phyloP scores from a whole-genome alignment of 2,797 vertebrate species.

The Pangasius macronema region DNA sequence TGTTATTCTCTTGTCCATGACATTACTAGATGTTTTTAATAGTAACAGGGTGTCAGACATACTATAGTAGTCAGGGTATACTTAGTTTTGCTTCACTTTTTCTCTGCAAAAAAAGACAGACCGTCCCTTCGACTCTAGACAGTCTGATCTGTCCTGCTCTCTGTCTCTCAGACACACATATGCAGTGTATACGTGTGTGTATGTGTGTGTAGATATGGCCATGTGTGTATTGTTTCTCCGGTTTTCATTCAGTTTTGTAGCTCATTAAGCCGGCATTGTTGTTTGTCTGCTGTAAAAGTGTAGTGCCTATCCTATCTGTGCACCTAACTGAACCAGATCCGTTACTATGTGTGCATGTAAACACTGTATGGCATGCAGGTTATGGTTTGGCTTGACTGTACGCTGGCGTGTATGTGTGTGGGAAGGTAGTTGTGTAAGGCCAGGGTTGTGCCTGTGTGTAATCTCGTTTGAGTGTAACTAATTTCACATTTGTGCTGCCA shows the following conservation, averaged over 20 bases:
- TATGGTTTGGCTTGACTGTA: not conserved
- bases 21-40: not conserved
- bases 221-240: conserved; percentile 55
- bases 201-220: conserved; percentile 12
- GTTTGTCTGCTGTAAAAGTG: conserved; percentile 38
- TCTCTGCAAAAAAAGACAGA: too few species aligned
- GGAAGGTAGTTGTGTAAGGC: not conserved
- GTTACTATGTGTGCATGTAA: not conserved
- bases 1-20: not conserved
- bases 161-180: too few species aligned
- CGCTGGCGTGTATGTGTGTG: not conserved
- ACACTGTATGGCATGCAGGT: not conserved
- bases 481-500: not conserved
- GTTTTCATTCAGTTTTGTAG: conserved; percentile 67
- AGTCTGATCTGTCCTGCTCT: too few species aligned
- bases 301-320: conserved; percentile 24
- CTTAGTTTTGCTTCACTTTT: not conserved
- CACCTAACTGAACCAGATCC: not conserved
- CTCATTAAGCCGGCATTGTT: conserved; percentile 65
- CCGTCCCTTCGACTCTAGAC: too few species aligned
- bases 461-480: not conserved
- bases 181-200: not conserved
- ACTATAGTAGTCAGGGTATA: not conserved
- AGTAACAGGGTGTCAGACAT: conserved; percentile 4
- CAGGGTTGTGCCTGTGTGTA: not conserved